Evolutionary conservation across 2,113 vertebrate genomes (phyloP).

Genomic region (Baryphthengus martii): DNA sequence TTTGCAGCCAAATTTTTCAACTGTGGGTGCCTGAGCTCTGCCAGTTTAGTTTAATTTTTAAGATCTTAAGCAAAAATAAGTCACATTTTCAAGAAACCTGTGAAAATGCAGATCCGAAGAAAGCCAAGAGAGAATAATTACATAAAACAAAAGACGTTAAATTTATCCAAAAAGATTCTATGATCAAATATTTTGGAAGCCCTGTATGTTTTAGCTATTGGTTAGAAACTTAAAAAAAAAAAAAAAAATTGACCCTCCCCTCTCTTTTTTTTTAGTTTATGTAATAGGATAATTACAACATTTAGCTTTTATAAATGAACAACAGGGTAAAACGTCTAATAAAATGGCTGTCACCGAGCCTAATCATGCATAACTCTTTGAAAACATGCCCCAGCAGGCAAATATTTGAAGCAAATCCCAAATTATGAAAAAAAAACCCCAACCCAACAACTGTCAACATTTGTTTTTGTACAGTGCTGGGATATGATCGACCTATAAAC

Average conservation of each 20-base stretch:
- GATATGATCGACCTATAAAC: background rate
- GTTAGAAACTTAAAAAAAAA: background rate
- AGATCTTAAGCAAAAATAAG: background rate
- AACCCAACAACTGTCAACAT: background rate
- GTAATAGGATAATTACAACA: constrained; percentile 35
- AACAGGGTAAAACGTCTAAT: background rate
- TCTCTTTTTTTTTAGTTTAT: background rate
- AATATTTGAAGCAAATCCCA: background rate
- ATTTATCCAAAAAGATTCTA: background rate
- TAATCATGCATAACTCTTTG: constrained; percentile 30
- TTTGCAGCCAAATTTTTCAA: background rate
- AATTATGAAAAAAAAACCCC: background rate
- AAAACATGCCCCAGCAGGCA: background rate
- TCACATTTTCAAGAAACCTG: background rate
- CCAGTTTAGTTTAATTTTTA: background rate
- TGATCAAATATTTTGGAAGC: background rate
- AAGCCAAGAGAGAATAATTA: background rate
- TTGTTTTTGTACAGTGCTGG: background rate
- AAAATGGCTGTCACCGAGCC: background rate
- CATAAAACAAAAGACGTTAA: background rate
- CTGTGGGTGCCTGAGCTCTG: background rate
- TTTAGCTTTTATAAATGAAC: constrained; percentile 36
- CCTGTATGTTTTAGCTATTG: background rate
- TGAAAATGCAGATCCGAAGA: background rate
- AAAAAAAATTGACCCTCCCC: background rate